Conservation (phyloP, 2,113 vertebrate species). For the Falcunculus frontatus region DNA sequence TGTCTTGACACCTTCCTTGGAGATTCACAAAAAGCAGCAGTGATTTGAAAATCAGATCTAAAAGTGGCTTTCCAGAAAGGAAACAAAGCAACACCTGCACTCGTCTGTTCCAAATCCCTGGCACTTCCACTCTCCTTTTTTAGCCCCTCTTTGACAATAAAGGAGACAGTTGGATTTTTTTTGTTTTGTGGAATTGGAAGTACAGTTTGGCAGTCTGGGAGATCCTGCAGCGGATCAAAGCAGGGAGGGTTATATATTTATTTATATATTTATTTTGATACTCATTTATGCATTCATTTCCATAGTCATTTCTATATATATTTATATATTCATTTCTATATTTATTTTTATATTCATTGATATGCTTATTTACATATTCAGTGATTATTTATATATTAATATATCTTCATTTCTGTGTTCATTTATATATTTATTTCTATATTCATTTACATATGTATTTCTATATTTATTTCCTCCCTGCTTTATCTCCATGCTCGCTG, state of each 20-base stretch:
- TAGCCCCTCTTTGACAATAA: conserved; percentile 35
- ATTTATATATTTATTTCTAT: no score
- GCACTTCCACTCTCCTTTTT: background rate
- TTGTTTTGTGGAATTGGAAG: conserved; percentile 20
- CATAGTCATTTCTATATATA: fast-evolving
- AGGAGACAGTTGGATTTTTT: background rate
- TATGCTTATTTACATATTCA: no score
- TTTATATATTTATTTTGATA: background rate
- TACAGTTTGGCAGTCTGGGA: conserved; percentile 25
- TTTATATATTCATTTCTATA: background rate
- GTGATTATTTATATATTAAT: background rate
- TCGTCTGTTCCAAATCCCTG: conserved; percentile 42
- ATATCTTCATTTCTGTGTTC: no score
- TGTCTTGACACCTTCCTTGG: background rate
- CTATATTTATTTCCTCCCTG: background rate
- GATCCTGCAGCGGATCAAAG: conserved; percentile 20
- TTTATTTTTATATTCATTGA: no score
- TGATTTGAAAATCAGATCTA: conserved; percentile 20
- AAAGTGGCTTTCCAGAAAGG: conserved; percentile 32
- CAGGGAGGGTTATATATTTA: background rate
- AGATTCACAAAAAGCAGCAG: conserved; percentile 10
- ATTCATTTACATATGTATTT: background rate
- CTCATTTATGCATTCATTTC: no score
- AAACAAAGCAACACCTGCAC: conserved; percentile 36
- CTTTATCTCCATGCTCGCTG: fast-evolving